Conservation (phyloP, 2,888 invertebrate species). For the Drosophila meridiana region DNA sequence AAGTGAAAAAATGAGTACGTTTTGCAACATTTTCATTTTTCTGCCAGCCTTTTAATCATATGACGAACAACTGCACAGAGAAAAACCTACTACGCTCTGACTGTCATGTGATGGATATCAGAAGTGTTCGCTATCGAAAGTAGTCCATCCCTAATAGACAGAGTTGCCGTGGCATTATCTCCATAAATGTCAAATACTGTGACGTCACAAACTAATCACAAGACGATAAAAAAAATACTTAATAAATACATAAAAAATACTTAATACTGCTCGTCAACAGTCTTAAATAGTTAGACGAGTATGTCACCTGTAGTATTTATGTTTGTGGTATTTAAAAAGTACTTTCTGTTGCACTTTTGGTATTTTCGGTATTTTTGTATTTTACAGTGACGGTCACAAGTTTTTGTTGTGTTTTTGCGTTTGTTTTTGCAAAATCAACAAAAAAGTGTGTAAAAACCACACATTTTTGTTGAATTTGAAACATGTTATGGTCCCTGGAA, state of each 20-base stretch:
- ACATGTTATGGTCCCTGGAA: constrained; percentile 63
- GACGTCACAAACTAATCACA: constrained; percentile 21
- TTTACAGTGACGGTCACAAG: constrained; percentile 5
- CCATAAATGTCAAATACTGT: background rate
- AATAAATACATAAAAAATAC: background rate
- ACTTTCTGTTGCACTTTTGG: background rate
- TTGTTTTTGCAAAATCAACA: constrained; percentile 56
- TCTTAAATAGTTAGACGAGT: background rate
- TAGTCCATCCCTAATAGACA: constrained; percentile 27
- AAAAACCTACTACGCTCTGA: constrained; percentile 59
- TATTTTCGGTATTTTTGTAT: constrained; percentile 26
- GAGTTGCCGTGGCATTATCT: constrained; percentile 6
- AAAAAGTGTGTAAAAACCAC: constrained; percentile 36
- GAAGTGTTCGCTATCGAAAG: constrained; percentile 41
- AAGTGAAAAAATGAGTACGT: constrained; percentile 79
- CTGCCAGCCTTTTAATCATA: constrained; percentile 82
- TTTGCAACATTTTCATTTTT: constrained; percentile 82
- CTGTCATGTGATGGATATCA: constrained; percentile 77
- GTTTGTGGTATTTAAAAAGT: constrained; percentile 4
- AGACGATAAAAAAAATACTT: too few species aligned
- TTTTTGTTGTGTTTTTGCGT: constrained; percentile 43
- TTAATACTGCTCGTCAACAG: background rate
- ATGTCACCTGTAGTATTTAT: background rate
- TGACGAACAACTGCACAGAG: constrained; percentile 81
- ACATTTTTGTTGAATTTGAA: constrained; percentile 23